Evolutionary conservation across 2,113 vertebrate species (phyloP).

Genomic region (Macrotis lagotis): DNA sequence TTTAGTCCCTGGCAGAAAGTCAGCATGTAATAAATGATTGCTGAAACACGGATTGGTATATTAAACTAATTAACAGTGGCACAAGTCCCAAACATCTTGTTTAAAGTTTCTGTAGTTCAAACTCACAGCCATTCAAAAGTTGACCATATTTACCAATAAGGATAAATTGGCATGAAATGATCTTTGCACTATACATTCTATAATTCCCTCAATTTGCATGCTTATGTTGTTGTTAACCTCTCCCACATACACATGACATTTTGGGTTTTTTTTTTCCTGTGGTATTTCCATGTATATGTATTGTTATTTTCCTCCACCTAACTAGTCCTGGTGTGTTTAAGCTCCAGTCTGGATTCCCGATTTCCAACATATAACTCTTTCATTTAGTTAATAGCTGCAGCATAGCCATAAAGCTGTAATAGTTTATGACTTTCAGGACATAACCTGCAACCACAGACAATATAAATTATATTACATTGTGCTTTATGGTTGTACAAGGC

Average conservation of each 20-base stretch:
- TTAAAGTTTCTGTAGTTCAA: neutral
- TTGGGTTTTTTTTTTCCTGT: constrained; percentile 15
- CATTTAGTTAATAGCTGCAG: constrained; percentile 82
- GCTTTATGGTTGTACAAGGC: constrained; percentile 74
- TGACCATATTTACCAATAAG: neutral
- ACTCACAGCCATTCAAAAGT: fast-evolving
- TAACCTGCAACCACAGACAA: constrained; percentile 83
- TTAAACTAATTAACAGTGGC: neutral
- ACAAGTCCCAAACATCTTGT: neutral
- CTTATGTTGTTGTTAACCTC: neutral
- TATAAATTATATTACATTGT: constrained; percentile 79
- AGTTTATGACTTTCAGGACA: constrained; percentile 81
- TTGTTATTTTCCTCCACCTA: neutral
- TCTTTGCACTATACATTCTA: neutral
- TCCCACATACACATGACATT: neutral
- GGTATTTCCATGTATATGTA: constrained; percentile 60
- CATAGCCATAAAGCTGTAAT: constrained; percentile 79
- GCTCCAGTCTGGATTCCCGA: constrained; percentile 63
- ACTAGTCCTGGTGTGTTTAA: constrained; percentile 75
- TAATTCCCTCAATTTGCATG: fast-evolving
- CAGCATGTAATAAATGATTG: neutral
- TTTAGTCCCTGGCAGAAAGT: neutral
- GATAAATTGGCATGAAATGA: neutral
- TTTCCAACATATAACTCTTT: constrained; percentile 82
- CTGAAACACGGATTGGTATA: neutral